These are phyloP conservation scores for Blomia tropicalis DNA, from an alignment of 2,888 invertebrate species.

Conservation along the genomic window DNA sequence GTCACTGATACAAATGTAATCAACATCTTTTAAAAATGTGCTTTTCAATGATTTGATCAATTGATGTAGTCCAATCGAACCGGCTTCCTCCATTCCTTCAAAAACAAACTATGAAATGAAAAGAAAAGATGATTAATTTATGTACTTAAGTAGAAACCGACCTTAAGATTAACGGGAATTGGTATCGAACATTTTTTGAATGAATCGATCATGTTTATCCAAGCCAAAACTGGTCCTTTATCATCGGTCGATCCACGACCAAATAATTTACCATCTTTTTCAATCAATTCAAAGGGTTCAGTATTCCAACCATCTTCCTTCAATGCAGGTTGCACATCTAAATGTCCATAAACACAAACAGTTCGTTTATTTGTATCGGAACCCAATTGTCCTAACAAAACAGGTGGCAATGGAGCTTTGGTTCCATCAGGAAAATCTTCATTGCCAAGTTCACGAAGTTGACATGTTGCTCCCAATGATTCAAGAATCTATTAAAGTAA, in stretches of 20 bases:
- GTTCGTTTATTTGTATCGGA: conserved; percentile 73
- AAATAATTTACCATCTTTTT: conserved; percentile 69
- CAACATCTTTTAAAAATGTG: conserved; percentile 60
- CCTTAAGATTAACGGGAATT: conserved; percentile 48
- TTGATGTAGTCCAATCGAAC: conserved; percentile 85
- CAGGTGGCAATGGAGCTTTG: conserved; percentile 63
- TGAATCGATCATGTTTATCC: conserved; percentile 84
- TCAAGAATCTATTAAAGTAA: conserved; percentile 34
- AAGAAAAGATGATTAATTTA: background rate
- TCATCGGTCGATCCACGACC: conserved; percentile 87
- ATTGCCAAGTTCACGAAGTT: conserved; percentile 57
- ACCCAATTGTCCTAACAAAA: conserved; percentile 61
- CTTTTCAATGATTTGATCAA: conserved; percentile 54
- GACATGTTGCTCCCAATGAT: conserved; percentile 48
- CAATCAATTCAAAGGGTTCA: conserved; percentile 77
- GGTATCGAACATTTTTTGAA: conserved; percentile 55
- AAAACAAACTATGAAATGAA: conserved; percentile 55
- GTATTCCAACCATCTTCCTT: conserved; percentile 84
- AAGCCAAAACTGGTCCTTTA: conserved; percentile 77
- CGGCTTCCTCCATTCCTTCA: conserved; percentile 97
- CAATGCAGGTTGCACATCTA: conserved; percentile 91
- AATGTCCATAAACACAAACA: conserved; percentile 82
- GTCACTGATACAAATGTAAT: conserved; percentile 92
- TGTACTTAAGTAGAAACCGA: conserved; percentile 29
- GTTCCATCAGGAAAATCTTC: conserved; percentile 50